phyloP scores from a whole-genome alignment of 2,797 vertebrate species.

The Benthosema pterotum region DNA sequence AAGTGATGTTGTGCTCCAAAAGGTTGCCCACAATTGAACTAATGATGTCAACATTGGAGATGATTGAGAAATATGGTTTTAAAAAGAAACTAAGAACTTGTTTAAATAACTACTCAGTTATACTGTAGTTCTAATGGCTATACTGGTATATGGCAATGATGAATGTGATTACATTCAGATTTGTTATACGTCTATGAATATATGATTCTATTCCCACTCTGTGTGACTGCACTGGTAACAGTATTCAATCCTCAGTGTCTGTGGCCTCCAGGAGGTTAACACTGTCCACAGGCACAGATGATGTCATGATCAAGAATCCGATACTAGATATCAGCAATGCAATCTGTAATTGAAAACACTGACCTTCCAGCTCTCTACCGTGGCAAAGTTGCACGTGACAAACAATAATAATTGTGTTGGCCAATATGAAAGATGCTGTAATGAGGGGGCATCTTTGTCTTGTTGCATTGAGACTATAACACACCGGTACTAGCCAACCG shows the following conservation, averaged over 20 bases:
- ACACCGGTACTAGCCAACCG: too few relatives aligned
- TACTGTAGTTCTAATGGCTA: neutral
- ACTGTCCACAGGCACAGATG: constrained; percentile 55
- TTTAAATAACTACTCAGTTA: too few relatives aligned
- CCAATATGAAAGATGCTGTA: constrained; percentile 52
- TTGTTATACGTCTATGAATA: neutral
- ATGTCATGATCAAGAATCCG: constrained; percentile 72
- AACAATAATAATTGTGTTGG: constrained; percentile 61
- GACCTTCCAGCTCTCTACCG: constrained; percentile 66
- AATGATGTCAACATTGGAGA: too few relatives aligned
- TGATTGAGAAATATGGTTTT: too few relatives aligned
- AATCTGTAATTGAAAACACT: constrained; percentile 82
- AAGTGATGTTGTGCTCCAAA: too few relatives aligned
- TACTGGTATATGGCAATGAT: neutral
- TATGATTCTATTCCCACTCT: neutral
- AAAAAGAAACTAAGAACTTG: too few relatives aligned
- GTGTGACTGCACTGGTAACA: constrained; percentile 23
- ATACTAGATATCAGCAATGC: constrained; percentile 73
- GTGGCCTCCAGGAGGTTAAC: constrained; percentile 53
- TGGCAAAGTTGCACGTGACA: constrained; percentile 55
- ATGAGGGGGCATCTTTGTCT: constrained; percentile 29
- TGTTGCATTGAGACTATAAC: neutral
- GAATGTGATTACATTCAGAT: neutral
- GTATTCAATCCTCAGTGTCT: constrained; percentile 29
- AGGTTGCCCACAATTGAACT: too few relatives aligned